phyloP scores from a whole-genome alignment of 2,113 vertebrate species.

The Pycnonotus jocosus region DNA sequence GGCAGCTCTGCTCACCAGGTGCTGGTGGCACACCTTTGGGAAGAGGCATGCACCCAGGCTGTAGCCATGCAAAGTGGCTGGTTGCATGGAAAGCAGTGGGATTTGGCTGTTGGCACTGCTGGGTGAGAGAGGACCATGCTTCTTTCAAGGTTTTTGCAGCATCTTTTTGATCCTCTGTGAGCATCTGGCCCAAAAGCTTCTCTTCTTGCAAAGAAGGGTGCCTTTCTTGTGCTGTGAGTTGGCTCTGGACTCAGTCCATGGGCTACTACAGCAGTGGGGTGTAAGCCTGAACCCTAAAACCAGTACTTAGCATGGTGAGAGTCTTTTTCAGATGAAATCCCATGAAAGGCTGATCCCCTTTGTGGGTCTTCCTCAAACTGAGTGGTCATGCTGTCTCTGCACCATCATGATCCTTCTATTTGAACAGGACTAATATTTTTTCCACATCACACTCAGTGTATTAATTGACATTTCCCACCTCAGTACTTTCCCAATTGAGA shows the following conservation, averaged over 20 bases:
- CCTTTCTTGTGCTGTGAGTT: neutral
- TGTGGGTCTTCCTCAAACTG: neutral
- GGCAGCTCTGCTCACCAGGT: fast-evolving
- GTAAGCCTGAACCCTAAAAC: neutral
- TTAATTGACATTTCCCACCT: neutral
- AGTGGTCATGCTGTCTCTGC: neutral
- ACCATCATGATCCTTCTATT: neutral
- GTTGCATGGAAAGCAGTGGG: neutral
- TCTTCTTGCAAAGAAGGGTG: neutral
- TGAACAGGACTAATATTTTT: neutral
- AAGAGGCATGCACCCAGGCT: fast-evolving
- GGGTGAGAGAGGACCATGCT: neutral
- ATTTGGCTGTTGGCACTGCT: neutral
- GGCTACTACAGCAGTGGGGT: neutral
- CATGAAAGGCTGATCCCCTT: neutral
- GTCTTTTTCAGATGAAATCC: neutral
- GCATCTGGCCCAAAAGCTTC: neutral
- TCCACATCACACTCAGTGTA: fast-evolving
- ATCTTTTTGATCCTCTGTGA: neutral
- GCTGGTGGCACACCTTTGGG: neutral
- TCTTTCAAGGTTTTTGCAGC: neutral
- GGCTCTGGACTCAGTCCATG: neutral
- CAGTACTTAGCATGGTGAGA: neutral
- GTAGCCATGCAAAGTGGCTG: neutral
- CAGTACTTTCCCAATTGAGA: neutral